These are phyloP conservation scores for Caenorhabditis doughertyi DNA, from an alignment of 2,888 invertebrate species.

Conservation along the genomic window DNA sequence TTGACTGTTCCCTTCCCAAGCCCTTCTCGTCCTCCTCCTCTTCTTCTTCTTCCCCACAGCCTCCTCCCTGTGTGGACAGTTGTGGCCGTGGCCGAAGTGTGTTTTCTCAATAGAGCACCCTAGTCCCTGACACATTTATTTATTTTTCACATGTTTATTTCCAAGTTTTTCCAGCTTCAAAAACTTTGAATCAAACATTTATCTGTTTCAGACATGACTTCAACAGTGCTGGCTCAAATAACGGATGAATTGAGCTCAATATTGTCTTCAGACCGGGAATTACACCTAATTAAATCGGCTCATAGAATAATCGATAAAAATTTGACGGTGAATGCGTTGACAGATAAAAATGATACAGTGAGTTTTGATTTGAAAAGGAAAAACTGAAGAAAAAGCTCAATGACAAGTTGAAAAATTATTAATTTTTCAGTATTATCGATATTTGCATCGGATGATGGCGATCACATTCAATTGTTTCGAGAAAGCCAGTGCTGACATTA, in stretches of 20 bases:
- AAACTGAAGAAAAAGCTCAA: neutral
- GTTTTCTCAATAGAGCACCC: slow-evolving; percentile 5
- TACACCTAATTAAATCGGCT: slow-evolving; percentile 50
- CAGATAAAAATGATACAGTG: slow-evolving; percentile 43
- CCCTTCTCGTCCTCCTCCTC: neutral
- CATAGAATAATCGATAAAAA: slow-evolving; percentile 49
- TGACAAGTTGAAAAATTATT: neutral
- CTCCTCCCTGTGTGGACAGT: neutral
- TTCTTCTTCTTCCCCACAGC: neutral
- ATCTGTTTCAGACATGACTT: slow-evolving; percentile 39
- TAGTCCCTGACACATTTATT: slow-evolving; percentile 12
- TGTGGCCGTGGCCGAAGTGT: slow-evolving; percentile 21
- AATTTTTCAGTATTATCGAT: slow-evolving; percentile 45
- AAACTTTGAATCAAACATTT: neutral
- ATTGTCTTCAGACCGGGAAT: slow-evolving; percentile 48
- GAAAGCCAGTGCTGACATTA: slow-evolving; percentile 42
- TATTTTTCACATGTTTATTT: neutral
- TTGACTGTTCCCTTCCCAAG: too few relatives aligned
- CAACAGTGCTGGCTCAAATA: slow-evolving; percentile 50
- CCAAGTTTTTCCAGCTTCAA: neutral
- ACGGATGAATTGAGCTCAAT: slow-evolving; percentile 44
- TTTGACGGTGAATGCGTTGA: slow-evolving; percentile 22
- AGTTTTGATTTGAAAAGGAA: neutral
- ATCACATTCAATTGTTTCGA: slow-evolving; percentile 41
- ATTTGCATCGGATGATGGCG: slow-evolving; percentile 43